Base-by-base conservation (phyloP, 2,888 invertebrate genomes). In the Drosophila paramelanica region DNA sequence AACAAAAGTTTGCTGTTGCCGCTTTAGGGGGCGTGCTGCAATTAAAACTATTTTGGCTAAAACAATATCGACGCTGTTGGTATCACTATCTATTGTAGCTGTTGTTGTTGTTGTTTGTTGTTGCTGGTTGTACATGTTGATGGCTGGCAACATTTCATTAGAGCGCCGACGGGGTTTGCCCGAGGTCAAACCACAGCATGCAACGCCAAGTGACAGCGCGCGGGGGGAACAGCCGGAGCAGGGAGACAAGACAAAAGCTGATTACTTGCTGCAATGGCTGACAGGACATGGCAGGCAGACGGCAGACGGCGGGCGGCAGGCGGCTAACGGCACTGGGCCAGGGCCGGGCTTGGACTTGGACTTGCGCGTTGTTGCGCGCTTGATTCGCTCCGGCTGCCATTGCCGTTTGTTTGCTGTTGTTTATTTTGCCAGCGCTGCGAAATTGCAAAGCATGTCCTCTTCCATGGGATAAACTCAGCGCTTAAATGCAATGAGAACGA, bases 1-100 rank as follows among this genome's bases (percentile, higher is more conserved):
- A 45, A 20, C 27, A 45, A 53, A 55, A 71, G 49, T 66, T 74
- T 60, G 1, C 17, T 17, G 58, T 55, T 7, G 61, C 56, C 42
- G 56, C 62, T 49, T 46, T 56, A 17, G 33, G 64, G 53, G 64
- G 67, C 66, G 52, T 60, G 62, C 69, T 71, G 76, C 82, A 84
- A 81, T 84, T 83, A 88, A 78, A 89, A 85, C 85, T 83, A 86
- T 88, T 88, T 82, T 83, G 81, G 68, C 68, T 73, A 82, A 86
- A 87, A 87, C 82, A 83, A 80, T 87, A 82, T 82, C 87, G 77
- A 69, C 65, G 77, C 79, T 66, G 80, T 75, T 70, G 70, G 71
- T 73, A 60, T 67, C 66, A 57, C 69, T 71, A 62, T 67, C 52
- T 56, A 10, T 25, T 42, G 51, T 47, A 41, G 33, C 14, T 42